Conservation (phyloP, 2,888 invertebrate species). For the Tiliacea aurago region DNA sequence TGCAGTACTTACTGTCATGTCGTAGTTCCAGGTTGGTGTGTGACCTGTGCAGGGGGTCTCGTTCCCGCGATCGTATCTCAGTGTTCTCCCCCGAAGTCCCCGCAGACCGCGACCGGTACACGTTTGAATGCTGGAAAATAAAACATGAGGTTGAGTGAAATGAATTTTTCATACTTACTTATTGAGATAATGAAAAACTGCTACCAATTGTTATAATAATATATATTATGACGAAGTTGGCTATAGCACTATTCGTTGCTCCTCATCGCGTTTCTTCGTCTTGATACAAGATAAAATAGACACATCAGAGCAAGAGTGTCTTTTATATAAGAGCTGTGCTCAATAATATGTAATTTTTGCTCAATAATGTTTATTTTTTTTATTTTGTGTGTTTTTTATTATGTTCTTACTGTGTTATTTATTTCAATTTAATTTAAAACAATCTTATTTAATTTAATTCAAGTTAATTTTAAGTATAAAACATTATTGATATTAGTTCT, state of each 20-base stretch:
- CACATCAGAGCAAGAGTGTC: not conserved
- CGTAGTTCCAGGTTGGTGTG: constrained; percentile 87
- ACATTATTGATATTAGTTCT: too few species aligned
- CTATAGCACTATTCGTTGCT: not conserved
- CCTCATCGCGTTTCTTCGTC: not conserved
- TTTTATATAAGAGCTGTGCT: too few species aligned
- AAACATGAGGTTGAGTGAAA: not conserved
- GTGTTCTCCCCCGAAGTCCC: constrained; percentile 76
- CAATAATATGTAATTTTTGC: too few species aligned
- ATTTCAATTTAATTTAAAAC: too few species aligned
- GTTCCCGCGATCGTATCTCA: constrained; percentile 80
- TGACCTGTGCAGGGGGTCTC: constrained; percentile 87
- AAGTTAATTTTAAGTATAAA: too few species aligned
- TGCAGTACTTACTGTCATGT: constrained; percentile 79
- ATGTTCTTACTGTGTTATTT: too few species aligned
- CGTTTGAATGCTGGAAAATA: constrained; percentile 82
- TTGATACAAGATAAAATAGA: not conserved
- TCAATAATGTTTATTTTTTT: too few species aligned
- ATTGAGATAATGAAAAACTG: not conserved
- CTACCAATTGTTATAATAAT: not conserved
- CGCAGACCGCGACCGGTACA: constrained; percentile 86
- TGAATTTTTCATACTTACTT: not conserved
- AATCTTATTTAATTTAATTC: too few species aligned
- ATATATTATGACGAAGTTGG: not conserved
- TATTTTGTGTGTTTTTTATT: too few species aligned